Evolutionary conservation across 2,888 invertebrate species (phyloP), one percentile per base, ranked within the genome.

Genomic region (Dascillus cervinus): DNA sequence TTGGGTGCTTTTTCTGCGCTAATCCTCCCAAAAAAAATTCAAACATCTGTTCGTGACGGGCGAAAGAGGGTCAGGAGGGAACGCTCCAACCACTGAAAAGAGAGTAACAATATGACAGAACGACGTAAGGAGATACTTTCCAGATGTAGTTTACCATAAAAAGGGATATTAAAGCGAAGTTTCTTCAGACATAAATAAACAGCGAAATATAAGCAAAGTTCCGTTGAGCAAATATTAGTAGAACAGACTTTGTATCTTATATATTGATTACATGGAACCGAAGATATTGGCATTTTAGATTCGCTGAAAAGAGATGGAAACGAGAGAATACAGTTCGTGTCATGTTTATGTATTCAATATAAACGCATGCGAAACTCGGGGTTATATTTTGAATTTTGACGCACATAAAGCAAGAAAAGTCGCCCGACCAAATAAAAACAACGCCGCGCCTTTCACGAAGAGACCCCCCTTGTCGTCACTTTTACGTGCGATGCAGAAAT

Each of bases 121-220:
- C 25, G 29, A 11, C 32, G 21, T 34, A 37, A 39, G 38, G 20
- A 31, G 40, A 43, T 40, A 41, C 33, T 32, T 35, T 31, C 43
- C 35, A 40, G 41, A 43, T 43, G 38, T 26, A 37, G 22, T 34
- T 28, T 26, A 28, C 22, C 32, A 31, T 34, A 32, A 34, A 38
- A 34, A 21, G 31, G 31, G 31, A 30, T 38, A 34, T 38, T 38
- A 34, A 29, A 31, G 21, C 17, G 11, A 17, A 13, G 30, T 15
- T 26, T 26, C 27, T 33, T 23, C 22, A 9, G 30, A 21, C 23
- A 26, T 20, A 38, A 38, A 38, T 38, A 38, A 38, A 38, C 34
- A 34, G 19, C 13, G 34, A 32, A 31, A 38, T 37, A 26, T 34
- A 38, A 34, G 34, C 34, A 30, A 38, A 38, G 32, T 34, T 38